These are phyloP conservation scores for Dipodomys merriami DNA, from an alignment of 2,113 vertebrate species.

Conservation along the genomic window DNA sequence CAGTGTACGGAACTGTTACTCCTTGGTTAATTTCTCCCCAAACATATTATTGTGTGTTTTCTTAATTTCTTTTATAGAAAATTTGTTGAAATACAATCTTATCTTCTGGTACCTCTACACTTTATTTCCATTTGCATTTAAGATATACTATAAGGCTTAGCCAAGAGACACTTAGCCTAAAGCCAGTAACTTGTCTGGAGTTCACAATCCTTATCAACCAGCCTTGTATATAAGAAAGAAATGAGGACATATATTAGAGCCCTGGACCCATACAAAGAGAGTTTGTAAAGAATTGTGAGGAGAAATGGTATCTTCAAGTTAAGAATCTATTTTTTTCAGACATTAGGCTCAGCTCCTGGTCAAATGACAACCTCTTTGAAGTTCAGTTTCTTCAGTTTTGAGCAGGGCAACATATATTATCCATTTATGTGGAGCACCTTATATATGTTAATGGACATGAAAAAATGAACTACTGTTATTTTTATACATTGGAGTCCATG, in stretches of 20 bases:
- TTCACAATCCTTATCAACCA: neutral
- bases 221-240: neutral
- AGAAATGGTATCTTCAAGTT: accelerated
- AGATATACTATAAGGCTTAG: too few species aligned
- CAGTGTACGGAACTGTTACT: neutral
- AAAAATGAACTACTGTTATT: neutral
- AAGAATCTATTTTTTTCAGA: neutral
- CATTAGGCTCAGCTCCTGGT: neutral
- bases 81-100: neutral
- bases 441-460: neutral
- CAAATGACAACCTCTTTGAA: neutral
- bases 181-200: neutral
- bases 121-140: constrained; percentile 12
- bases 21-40: neutral
- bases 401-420: neutral
- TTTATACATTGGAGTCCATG: constrained; percentile 23
- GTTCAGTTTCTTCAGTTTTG: constrained; percentile 19
- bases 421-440: neutral
- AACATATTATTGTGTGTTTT: neutral
- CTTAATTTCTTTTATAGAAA: neutral
- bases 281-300: neutral
- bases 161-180: neutral
- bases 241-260: neutral
- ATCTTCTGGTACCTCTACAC: neutral
- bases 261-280: neutral